Evolutionary conservation across 2,797 vertebrate species (phyloP), one percentile per base, ranked within the genome.

Genomic region (Alectoris magna): DNA sequence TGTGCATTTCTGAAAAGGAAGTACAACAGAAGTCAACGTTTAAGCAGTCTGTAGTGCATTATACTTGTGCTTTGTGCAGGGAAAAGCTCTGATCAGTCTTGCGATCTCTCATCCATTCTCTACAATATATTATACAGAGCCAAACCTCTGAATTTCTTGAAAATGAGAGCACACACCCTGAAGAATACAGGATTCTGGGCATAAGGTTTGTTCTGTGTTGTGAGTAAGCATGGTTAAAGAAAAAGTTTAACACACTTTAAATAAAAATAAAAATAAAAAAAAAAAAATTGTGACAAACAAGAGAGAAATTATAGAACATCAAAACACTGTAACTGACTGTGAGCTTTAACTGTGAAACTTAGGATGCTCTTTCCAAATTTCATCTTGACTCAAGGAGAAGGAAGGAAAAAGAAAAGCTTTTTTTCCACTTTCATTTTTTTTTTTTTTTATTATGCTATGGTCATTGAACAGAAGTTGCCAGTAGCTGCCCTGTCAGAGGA

Each of bases 391-490:
- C 62, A 11, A 38, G 6, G 10, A 27, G 23, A 4, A 12, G 55
- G 17, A 56, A 7, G 0, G 0, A 5, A 6, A 27, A 5, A 18
- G 4, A 12, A 11, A 56, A 77, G 2, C 5, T 56, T 10, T n/a
- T 92, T 85, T 82, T 70, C 26, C 11, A 6, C 14, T 73, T 29
- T 46, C 34, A 34, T 38, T 36, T 7, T 27, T 67, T 78, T 63
- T 70, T 41, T 41, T 41, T 41, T 11, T 41, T 41, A 29, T n/a
- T 8, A 0, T 24, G 17, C 14, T 44, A 10, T 9, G 13, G 68
- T 55, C 9, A 22, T 10, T 49, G 56, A 68, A 62, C 4, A 71
- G 36, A 89, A 84, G 13, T 55, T 34, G 22, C 76, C 67, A 73
- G 60, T 0, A 83, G 3, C 13, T 77, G 48, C 7, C n/a, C 19